A percentile compares a stretch with the other conserved stretches of the same genome.
phyloP scores from a whole-genome alignment of 1,140 invertebrate genomes.

The Muscidifurax raptorellus region DNA sequence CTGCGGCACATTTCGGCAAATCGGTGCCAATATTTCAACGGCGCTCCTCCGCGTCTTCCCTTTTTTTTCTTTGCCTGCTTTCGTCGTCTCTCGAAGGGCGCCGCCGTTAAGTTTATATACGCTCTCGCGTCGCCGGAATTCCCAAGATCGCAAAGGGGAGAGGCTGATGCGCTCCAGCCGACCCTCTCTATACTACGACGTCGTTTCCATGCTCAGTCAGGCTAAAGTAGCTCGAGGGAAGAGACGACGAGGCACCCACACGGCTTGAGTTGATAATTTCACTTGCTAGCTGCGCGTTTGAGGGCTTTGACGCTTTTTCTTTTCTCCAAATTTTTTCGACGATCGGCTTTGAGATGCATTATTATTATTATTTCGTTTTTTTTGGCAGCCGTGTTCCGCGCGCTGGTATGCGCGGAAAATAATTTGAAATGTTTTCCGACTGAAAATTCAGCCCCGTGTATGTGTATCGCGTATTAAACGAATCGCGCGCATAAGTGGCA shows the following conservation, averaged over 20 bases:
- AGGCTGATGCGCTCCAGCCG: background rate
- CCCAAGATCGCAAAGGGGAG: conserved; percentile 16
- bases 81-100: background rate
- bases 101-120: conserved; percentile 36
- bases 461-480: no score
- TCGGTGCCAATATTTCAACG: conserved; percentile 35
- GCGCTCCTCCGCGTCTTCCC: background rate
- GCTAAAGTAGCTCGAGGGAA: background rate
- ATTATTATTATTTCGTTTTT: no score
- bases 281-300: background rate
- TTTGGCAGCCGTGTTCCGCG: no score
- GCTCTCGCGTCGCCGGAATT: background rate
- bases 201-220: conserved; percentile 8
- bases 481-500: no score
- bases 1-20: conserved; percentile 3
- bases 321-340: no score
- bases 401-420: no score
- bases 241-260: background rate
- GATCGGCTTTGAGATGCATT: no score
- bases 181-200: background rate
- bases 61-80: background rate
- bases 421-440: no score
- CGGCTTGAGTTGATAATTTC: background rate
- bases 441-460: no score
- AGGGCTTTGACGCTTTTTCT: no score